phyloP scores from a whole-genome alignment of 2,888 invertebrate species.

The Torymus aiolomorphi region DNA sequence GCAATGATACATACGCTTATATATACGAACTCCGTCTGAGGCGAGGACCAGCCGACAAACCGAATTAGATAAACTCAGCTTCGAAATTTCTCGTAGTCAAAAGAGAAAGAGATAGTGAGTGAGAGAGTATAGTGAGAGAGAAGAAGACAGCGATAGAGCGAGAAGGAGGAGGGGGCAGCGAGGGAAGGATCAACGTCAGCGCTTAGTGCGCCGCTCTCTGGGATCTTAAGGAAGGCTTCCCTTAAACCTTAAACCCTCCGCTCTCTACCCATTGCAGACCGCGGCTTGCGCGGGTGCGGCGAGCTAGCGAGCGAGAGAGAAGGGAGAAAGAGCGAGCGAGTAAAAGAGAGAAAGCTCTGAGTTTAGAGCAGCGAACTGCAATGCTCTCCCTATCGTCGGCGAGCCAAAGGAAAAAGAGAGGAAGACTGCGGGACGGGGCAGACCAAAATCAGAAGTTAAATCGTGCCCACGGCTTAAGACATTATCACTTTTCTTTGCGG shows the following conservation, averaged over 20 bases:
- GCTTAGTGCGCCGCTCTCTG: slow-evolving; percentile 67
- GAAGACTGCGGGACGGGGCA: slow-evolving; percentile 52
- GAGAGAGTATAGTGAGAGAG: slow-evolving; percentile 67
- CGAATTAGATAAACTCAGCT: slow-evolving; percentile 74
- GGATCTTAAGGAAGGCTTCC: slow-evolving; percentile 70
- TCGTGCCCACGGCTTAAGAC: slow-evolving; percentile 81
- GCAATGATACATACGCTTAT: slow-evolving; percentile 9
- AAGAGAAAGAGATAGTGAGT: slow-evolving; percentile 1
- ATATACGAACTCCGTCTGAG: slow-evolving; percentile 12
- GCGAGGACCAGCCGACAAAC: slow-evolving; percentile 69
- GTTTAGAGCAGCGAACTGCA: slow-evolving; percentile 69
- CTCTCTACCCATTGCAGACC: slow-evolving; percentile 65
- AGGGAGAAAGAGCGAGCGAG: not conserved
- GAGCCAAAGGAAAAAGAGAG: slow-evolving; percentile 47
- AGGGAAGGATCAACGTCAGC: slow-evolving; percentile 72
- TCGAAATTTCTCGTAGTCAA: slow-evolving; percentile 63
- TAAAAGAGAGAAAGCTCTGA: slow-evolving; percentile 55
- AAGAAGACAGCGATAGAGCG: slow-evolving; percentile 48
- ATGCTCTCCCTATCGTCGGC: slow-evolving; percentile 55
- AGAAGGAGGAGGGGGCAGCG: slow-evolving; percentile 62
- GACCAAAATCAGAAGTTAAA: slow-evolving; percentile 72
- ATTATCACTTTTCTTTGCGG: slow-evolving; percentile 82
- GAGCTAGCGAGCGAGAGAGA: not conserved
- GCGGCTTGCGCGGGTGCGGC: slow-evolving; percentile 53
- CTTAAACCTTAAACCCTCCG: slow-evolving; percentile 73